A percentile compares a stretch with the other conserved stretches of the same genome.
Evolutionary conservation across 2,113 vertebrate species (phyloP).

Genomic region (Alectura lathami): DNA sequence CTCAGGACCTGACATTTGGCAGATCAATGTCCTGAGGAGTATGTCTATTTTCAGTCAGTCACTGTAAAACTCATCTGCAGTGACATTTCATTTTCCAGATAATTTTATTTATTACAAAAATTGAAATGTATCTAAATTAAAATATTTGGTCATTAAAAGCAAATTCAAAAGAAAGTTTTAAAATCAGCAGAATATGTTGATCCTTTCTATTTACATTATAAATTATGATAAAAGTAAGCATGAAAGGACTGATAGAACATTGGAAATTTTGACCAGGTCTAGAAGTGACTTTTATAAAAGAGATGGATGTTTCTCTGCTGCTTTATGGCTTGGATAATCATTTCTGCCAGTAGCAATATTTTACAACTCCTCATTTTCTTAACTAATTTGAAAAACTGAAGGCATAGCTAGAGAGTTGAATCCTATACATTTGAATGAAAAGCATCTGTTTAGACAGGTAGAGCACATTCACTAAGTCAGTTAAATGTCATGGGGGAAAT

Average conservation of each 20-base stretch:
- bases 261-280: slow-evolving; percentile 16
- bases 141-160: not conserved
- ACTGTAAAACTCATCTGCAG: slow-evolving; percentile 14
- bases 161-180: not conserved
- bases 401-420: not conserved
- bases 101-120: slow-evolving; percentile 32
- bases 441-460: slow-evolving; percentile 29
- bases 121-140: not conserved
- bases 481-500: not conserved
- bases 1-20: slow-evolving; percentile 35
- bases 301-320: slow-evolving; percentile 18
- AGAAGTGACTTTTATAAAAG: not conserved
- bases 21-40: slow-evolving; percentile 33
- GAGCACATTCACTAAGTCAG: not conserved
- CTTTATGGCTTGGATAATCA: not conserved
- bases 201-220: not conserved
- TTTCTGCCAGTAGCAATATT: slow-evolving; percentile 13
- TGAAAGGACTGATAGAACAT: not conserved
- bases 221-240: slow-evolving; percentile 11
- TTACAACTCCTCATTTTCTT: slow-evolving; percentile 32
- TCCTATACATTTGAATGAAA: not conserved
- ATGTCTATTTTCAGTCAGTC: slow-evolving; percentile 35
- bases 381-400: slow-evolving; percentile 8
- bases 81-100: slow-evolving; percentile 38
- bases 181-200: not conserved